Base-by-base conservation (phyloP, 2,888 invertebrate species). In the Drosophila fungiperda region DNA sequence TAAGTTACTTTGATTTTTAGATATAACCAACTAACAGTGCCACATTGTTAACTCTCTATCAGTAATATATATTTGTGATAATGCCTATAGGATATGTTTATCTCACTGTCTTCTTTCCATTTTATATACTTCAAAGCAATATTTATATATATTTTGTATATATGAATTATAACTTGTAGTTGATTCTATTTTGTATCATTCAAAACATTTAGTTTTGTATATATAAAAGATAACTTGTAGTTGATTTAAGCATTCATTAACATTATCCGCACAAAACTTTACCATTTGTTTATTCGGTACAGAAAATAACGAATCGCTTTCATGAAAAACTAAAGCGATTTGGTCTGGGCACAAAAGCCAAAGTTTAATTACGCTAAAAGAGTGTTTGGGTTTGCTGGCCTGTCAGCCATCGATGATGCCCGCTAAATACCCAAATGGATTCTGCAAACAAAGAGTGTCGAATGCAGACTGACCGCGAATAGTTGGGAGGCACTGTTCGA, bases 291-390 rank as follows among this genome's bases (percentile, higher is more conserved):
- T 45, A 29, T 23, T 5, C 23, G 23, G 38, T 35, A 68, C 11
- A 33, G 4, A 42, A 35, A 9, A 20, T 17, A 35, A 33, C 42
- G 29, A 26, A 35, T 38, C 26, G 15, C n/a, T 38, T 12, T 23
- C 35, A 69, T 35, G 49, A 58, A 59, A 72, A 57, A 35, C 33
- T 15, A 20, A 59, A 32, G 36, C 40, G 33, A 42, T 49, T 53
- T 45, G 11, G 53, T 23, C 33, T 26, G 38, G 72, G 57, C 57
- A 63, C 65, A 54, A 62, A 70, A 68, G 48, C 73, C 73, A 80
- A 83, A 83, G 73, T 83, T 87, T 85, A 85, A 86, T 86, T 87
- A 85, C 78, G 74, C 73, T 75, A 80, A 85, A 75, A 80, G 80
- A 76, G 72, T 74, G 52, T 81, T 78, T 77, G 76, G 73, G 68